phyloP scores from a whole-genome alignment of 64 coral and sea anemone genomes.

The Stichodactyla mertensii region DNA sequence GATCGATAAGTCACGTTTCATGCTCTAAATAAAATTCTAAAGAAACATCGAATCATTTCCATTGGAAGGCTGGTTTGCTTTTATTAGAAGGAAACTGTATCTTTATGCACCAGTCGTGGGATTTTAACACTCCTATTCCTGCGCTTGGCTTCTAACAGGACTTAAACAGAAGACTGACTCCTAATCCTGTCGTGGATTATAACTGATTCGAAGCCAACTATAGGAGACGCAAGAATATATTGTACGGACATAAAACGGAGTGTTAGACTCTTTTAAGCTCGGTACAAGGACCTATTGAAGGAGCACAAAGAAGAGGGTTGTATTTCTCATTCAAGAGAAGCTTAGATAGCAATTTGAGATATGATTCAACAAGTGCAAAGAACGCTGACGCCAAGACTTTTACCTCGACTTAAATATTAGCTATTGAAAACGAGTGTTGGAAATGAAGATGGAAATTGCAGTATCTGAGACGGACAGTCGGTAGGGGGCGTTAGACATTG shows the following conservation, averaged over 20 bases:
- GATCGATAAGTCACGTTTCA: too few species aligned
- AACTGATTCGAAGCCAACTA: not conserved
- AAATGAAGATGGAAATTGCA: not conserved
- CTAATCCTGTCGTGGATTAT: not conserved
- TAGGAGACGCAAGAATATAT: not conserved
- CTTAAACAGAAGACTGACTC: not conserved
- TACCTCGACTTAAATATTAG: not conserved
- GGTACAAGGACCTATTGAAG: not conserved
- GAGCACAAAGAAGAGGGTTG: not conserved
- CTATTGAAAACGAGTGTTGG: not conserved
- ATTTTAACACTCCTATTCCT: not conserved
- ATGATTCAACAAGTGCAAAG: slow-evolving; percentile 6
- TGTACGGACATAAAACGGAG: not conserved
- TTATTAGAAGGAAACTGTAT: not conserved
- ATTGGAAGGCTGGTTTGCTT: not conserved
- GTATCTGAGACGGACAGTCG: not conserved
- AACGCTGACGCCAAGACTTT: slow-evolving; percentile 11
- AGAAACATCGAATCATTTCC: not conserved
- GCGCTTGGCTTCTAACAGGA: not conserved
- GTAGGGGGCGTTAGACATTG: not conserved
- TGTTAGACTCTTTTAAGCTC: not conserved
- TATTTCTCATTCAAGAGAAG: not conserved
- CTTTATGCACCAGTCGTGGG: not conserved
- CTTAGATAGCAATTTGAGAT: slow-evolving; percentile 6
- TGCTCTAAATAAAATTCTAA: too few species aligned